A percentile compares a stretch with the other conserved stretches of the same genome.
Evolutionary conservation across 2,113 vertebrate genomes (phyloP).

Genomic region (Aldabrachelys gigantea): DNA sequence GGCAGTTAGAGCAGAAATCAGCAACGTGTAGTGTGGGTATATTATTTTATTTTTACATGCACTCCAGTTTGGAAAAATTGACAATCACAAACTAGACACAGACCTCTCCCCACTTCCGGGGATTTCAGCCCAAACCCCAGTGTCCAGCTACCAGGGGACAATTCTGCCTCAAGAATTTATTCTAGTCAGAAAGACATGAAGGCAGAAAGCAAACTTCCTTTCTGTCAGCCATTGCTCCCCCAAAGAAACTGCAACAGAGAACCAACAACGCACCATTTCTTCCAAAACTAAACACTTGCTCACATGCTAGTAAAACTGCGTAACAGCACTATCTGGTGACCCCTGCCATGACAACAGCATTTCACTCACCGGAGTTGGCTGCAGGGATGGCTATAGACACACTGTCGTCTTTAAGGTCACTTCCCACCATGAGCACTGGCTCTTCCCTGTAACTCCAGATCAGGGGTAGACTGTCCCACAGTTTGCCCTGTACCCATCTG

Average conservation of each 20-base stretch:
- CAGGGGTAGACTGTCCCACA: not conserved
- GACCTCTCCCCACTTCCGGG: not conserved
- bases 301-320: not conserved
- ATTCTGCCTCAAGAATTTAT: not conserved
- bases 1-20: not conserved
- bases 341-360: not conserved
- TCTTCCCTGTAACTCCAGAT: not conserved
- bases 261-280: not conserved
- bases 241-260: not conserved
- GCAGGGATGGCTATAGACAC: not conserved
- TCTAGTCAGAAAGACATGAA: not conserved
- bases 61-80: not conserved
- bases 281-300: not conserved
- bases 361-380: not conserved
- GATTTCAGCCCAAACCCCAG: not conserved
- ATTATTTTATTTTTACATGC: not conserved
- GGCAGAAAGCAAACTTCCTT: not conserved
- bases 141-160: not conserved
- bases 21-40: not conserved
- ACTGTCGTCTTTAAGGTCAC: not conserved
- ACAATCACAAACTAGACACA: not conserved
- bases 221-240: not conserved
- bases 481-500: not conserved
- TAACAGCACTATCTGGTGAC: not conserved
- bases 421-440: not conserved